Percentiles rank a stretch among this genome's conserved stretches.
These are phyloP conservation scores for Athalia cordata DNA, from an alignment of 2,888 invertebrate species.

Conservation along the genomic window DNA sequence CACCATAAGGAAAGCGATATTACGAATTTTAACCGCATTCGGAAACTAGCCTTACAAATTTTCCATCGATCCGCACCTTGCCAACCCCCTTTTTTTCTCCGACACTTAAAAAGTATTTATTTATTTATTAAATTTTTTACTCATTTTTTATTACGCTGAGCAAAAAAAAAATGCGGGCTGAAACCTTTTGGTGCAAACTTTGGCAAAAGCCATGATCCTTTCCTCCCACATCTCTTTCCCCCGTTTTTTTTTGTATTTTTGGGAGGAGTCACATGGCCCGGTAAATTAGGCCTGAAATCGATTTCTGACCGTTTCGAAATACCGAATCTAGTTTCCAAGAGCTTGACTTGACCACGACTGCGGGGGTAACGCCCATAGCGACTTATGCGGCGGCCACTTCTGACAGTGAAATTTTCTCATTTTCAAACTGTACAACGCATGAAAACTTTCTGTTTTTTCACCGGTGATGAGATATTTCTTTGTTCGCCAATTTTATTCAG, in stretches of 20 bases:
- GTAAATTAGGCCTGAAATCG: constrained; percentile 62
- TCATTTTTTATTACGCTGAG: background rate
- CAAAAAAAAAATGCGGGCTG: background rate
- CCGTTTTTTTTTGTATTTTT: background rate
- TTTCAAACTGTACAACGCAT: background rate
- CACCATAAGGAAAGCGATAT: constrained; percentile 66
- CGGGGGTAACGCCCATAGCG: constrained; percentile 43
- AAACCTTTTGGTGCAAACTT: constrained; percentile 6
- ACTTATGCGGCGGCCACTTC: background rate
- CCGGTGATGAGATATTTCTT: background rate
- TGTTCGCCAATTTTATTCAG: constrained; percentile 28
- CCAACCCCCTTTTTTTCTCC: constrained; percentile 10
- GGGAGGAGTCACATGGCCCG: constrained; percentile 23
- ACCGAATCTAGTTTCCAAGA: constrained; percentile 44
- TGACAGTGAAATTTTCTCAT: background rate
- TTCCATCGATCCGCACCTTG: constrained; percentile 32
- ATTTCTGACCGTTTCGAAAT: constrained; percentile 51
- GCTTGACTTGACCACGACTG: constrained; percentile 33
- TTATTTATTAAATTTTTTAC: background rate
- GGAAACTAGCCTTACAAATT: constrained; percentile 49
- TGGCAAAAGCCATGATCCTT: constrained; percentile 8
- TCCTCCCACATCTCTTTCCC: background rate
- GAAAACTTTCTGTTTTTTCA: background rate
- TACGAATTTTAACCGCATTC: constrained; percentile 18
- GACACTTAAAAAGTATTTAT: background rate